Base-by-base conservation (phyloP, 2,113 vertebrate species). In the Ivindomyrus marchei region DNA sequence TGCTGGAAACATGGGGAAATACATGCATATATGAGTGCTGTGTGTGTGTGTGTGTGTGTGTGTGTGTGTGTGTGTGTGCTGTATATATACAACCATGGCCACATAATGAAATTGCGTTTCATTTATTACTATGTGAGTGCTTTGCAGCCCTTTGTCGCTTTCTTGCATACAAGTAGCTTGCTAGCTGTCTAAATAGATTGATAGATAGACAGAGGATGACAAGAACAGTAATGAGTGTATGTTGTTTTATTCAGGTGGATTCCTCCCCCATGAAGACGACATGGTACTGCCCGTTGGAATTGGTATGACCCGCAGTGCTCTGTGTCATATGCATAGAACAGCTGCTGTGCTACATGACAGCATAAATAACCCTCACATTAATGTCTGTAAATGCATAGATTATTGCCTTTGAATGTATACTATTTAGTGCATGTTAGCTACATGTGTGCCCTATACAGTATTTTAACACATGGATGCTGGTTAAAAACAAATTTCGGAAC, bases 261-360 rank as follows among this genome's bases (percentile, higher is more conserved):
- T 92, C 94, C 52, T 95, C 94, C 66, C 93, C 94, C 24, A 96
- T 96, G 96, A 97, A 97, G 94, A 96, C 96, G 0, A 97, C 95
- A 77, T 97, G 96, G 96, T 97, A 97, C 95, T 97, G 96, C 89
- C 95, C 95, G 85, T 92, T 96, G 84, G 94, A 96, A 90, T 91
- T 95, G 95, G 96, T 97, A 93, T 93, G 95, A 11, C 17, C 56
- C 50, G n/a, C 46, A 36, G 17, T 84, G 56, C 47, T 36, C 1
- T 21, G 10, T 24, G 4, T 46, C 36, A 56, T 3, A 74, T 36
- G 66, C 66, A 74, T 31, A 27, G 66, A 70, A 70, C 24, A n/a
- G 66, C 11, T 36, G 3, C n/a, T 31, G 66, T 74, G 66, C 66
- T 74, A 15, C 66, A 74, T 1, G 10, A 5, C 66, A 74, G 0